Base-by-base conservation (phyloP, 2,888 invertebrate species). In the Phasia obesa region DNA sequence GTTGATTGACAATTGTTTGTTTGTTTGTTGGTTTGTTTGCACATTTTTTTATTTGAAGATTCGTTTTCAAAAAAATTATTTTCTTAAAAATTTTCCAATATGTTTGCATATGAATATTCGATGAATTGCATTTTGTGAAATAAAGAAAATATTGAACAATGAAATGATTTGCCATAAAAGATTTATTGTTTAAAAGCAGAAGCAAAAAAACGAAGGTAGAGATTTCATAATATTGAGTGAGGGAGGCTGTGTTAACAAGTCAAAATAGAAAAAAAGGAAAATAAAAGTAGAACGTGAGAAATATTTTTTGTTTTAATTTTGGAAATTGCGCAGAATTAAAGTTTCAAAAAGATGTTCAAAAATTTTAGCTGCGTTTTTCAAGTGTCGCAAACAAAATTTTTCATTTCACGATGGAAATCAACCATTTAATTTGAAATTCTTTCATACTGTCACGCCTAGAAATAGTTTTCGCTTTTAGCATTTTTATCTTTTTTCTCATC, bases 1-100 rank as follows among this genome's bases (percentile, higher is more conserved):
- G n/a, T 19, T 79, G 79, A 83, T 83, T 83, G 83, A 83, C 83
- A 83, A 83, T 79, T 44, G 49, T 53, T 71, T 74, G 67, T 83
- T 79, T 79, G 78, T n/a, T n/a, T n/a, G n/a, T n/a, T n/a, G n/a
- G n/a, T n/a, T n/a, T n/a, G n/a, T n/a, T n/a, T n/a, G n/a, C n/a
- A n/a, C 44, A 74, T 69, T 74, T 70, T 51, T 67, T 27, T 42
- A 27, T 44, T 35, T 57, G 49, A 23, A 60, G 25, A 38, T 67
- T 53, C 51, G n/a, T 25, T 35, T 44, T 13, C 13, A 11, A 57
- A 51, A 15, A 35, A 19, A 65, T 60, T 47, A 49, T 23, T 44
- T 21, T 1, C n/a, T n/a, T n/a, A n/a, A 15, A 53, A 64, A 42
- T 35, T 35, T 35, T 35, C 9, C 1, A 42, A 59, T 73, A 82